Evolutionary conservation across 2,888 invertebrate genomes (phyloP), one percentile per base, ranked within the genome.

Genomic region (Chorisops tibialis): DNA sequence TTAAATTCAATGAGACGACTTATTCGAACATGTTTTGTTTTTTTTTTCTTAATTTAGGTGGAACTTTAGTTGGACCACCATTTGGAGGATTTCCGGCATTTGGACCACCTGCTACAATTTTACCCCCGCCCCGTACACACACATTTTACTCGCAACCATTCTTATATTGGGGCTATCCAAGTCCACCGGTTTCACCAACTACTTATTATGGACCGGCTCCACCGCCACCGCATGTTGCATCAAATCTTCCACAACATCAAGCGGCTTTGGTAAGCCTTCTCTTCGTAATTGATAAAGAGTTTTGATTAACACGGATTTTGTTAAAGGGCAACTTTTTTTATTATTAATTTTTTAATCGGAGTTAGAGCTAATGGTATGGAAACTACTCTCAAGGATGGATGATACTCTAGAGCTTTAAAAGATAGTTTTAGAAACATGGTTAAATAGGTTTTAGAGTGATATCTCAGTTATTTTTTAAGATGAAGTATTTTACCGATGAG

Each of bases 101-200:
- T 14, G 71, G 73, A 16, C 70, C 75, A 65, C 69, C 81, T 70
- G 81, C 82, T 65, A 76, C 82, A 30, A 80, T 82, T 60, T 81
- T 82, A 24, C 81, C 83, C 18, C 74, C 74, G 51, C 80, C 82
- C 60, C 83, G 83, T 41, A 78, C 75, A 41, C 80, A 80, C 62
- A 75, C 79, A 21, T 83, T 82, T 68, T 82, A 82, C 68, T 82
- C 83, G 38, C 87, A 87, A 30, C 85, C 86, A 59, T 84, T 88
- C 65, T 87, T 94, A 70, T 94, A 94, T 81, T 96, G 94, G 94
- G 89, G 91, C 0, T 95, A 95, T 80, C 94, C 95, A 49, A 93
- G 93, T 70, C 95, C 95, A 39, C 95, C 95, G 0, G 93, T 95
- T 16, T 94, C 94, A 45, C 95, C 95, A 0, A 93, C 93, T 39